Evolutionary conservation across 2,797 vertebrate species (phyloP).

Genomic region (Ctenosaura bakeri): DNA sequence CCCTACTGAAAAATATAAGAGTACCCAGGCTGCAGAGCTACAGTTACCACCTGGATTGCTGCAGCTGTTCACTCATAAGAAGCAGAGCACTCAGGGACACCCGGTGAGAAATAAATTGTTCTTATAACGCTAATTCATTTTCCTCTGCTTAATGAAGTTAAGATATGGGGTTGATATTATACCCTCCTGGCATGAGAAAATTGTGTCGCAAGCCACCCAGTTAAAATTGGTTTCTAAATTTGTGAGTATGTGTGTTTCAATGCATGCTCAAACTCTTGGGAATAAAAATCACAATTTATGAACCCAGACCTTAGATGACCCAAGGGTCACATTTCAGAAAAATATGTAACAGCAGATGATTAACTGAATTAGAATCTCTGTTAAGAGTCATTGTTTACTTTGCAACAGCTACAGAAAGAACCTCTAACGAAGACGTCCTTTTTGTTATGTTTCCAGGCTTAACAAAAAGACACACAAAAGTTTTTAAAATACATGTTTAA

Average conservation of each 20-base stretch:
- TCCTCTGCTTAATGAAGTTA: background rate
- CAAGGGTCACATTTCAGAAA: constrained; percentile 55
- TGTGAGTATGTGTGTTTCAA: background rate
- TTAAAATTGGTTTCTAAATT: background rate
- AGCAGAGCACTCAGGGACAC: background rate
- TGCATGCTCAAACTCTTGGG: background rate
- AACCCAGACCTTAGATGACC: background rate
- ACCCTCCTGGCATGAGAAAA: background rate
- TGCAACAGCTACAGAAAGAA: constrained; percentile 63
- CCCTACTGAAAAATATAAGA: background rate
- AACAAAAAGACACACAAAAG: constrained; percentile 57
- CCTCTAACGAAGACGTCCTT: constrained; percentile 33
- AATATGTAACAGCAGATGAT: constrained; percentile 59
- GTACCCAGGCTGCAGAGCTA: background rate
- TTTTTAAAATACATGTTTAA: constrained; percentile 34
- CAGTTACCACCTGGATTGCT: background rate
- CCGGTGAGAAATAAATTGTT: background rate
- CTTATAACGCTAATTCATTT: constrained; percentile 8
- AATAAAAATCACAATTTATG: background rate
- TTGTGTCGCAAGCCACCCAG: background rate
- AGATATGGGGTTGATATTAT: background rate
- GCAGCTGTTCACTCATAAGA: background rate
- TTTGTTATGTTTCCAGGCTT: constrained; percentile 50
- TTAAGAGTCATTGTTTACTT: constrained; percentile 55
- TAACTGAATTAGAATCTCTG: constrained; percentile 58